Base-by-base conservation (phyloP, 2,888 invertebrate genomes). In the Cryptus viduatorius region DNA sequence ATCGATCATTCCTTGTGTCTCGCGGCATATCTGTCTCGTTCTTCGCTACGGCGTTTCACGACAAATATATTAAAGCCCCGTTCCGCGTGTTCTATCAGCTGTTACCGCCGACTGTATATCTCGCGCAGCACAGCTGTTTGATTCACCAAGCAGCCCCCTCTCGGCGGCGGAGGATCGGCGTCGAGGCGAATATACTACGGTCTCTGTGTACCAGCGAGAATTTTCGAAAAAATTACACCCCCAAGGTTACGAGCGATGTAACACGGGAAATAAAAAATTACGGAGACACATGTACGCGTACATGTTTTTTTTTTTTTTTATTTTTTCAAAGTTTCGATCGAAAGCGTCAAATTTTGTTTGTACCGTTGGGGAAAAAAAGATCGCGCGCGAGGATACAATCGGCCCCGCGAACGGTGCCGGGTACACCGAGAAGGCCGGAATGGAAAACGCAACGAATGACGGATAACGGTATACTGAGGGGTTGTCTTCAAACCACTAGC, bases 401-500 rank as follows among this genome's bases (percentile, higher is more conserved):
- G 53, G 12, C 31, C 14, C 16, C 16, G 37, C 12, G 64, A 31
- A 31, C 37, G 19, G 29, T 44, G 50, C 48, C 44, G 31, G 37
- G 4, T 4, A n/a, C 31, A 48, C 80, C 56, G 50, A 61, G 65
- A 44, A 61, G 72, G 53, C 46, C 72, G 48, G 46, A 59, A 44
- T 67, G 71, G 61, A 61, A 83, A 73, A 82, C 87, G 81, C 86
- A 83, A 84, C 84, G 86, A 84, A 79, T 84, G 86, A 85, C 87
- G 87, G 87, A 86, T 86, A 83, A 84, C 86, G 83, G 78, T 86
- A 79, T 71, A 88, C 88, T 88, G 88, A 87, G 77, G 81, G 79
- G 71, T 79, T 77, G 85, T 84, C 83, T 81, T 85, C 79, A 83
- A 86, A 91, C 91, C 89, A 89, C 91, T 92, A 90, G 89, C 91